phyloP scores from a whole-genome alignment of 2,113 vertebrate genomes.

The Notechis scutatus region DNA sequence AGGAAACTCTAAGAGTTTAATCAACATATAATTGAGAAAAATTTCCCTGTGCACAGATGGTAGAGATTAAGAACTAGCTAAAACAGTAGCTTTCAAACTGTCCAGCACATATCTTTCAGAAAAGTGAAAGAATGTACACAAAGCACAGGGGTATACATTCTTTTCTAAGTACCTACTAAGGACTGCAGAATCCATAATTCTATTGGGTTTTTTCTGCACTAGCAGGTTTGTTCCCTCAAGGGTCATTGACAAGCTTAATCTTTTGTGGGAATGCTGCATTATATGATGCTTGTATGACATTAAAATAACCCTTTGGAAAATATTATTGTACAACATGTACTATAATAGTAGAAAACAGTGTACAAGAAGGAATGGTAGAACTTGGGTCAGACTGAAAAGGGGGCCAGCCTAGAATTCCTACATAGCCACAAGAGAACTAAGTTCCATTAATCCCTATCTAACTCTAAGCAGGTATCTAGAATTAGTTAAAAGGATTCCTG shows the following conservation, averaged over 20 bases:
- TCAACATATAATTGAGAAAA: not conserved
- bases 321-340: not conserved
- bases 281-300: not conserved
- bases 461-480: not conserved
- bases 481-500: not conserved
- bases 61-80: not conserved
- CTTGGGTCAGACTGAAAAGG: not conserved
- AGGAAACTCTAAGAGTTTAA: not conserved
- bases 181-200: not conserved
- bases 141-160: not conserved
- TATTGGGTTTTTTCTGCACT: not conserved
- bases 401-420: not conserved
- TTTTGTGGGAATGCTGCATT: not conserved
- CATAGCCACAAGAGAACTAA: not conserved
- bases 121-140: not conserved
- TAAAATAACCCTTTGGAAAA: not conserved
- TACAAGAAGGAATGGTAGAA: not conserved
- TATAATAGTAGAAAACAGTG: not conserved
- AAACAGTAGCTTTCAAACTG: not conserved
- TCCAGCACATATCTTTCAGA: not conserved
- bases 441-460: not conserved
- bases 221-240: not conserved
- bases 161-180: not conserved
- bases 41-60: not conserved
- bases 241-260: not conserved